Evolutionary conservation across 2,888 invertebrate genomes (phyloP), one percentile per base, ranked within the genome.

Genomic region (Acheta domesticus): DNA sequence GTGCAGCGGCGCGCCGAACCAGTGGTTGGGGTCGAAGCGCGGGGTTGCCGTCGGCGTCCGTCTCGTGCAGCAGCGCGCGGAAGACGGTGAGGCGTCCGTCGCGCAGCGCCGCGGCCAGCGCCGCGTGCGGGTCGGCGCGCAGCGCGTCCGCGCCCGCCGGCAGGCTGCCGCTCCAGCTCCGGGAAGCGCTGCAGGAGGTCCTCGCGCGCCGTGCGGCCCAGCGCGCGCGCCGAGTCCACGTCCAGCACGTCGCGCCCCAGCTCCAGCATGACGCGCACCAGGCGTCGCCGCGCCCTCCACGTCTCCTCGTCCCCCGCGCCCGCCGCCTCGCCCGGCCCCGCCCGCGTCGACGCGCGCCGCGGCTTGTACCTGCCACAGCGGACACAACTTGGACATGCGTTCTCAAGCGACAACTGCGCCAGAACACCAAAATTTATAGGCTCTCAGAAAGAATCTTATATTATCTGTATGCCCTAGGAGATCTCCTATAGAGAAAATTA

Each of bases 1-100:
- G 82, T 90, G 87, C 82, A 90, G 88, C 1, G 90, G 91, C 81
- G 90, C 88, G 36, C 88, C 88, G 82, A 91, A 91, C 74, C 89
- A 87, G 83, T 89, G 84, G 83, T 91, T 89, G 3, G 91, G 84
- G 81, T 92, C 87, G 16, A n/a, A 89, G 21, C n/a, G 50, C 14
- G 36, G 76, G 75, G 12, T 76, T 75, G 16, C 78, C 76, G 49
- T 80, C 50, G 14, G 20, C 21, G 49, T 80, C 78, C 3, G 78
- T 78, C 19, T 76, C 76, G 11, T 62, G 49, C 21, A 80, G 49
- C 20, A 80, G 76, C 12, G 73, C 76, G 8, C 62, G 11, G 80
- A 80, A 80, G 20, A 48, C 20, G 2, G 73, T 49, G 12, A 80
- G n/a, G 12, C 76, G n/a, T 1, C 78, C 76, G 20, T 77, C 73